These are phyloP conservation scores for Coenonympha arcania DNA, from an alignment of 2,888 invertebrate species.

Conservation along the genomic window DNA sequence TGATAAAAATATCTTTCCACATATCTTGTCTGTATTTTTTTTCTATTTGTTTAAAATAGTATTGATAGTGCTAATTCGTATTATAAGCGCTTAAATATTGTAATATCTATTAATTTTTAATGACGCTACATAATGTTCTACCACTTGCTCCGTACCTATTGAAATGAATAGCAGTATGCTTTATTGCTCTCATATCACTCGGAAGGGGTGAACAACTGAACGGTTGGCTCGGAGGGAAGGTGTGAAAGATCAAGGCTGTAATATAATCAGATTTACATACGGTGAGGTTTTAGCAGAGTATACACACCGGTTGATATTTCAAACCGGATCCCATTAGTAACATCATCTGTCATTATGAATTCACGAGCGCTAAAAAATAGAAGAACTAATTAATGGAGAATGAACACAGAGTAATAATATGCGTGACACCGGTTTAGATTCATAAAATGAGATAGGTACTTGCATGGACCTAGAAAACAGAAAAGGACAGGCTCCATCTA, in stretches of 20 bases:
- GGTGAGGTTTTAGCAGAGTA: conserved; percentile 42
- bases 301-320: conserved; percentile 63
- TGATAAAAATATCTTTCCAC: too few relatives aligned
- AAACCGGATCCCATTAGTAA: conserved; percentile 40
- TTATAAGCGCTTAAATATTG: too few relatives aligned
- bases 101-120: too few relatives aligned
- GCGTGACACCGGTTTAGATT: background rate
- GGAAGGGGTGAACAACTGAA: conserved; percentile 41
- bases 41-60: too few relatives aligned
- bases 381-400: conserved; percentile 7
- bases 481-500: too few relatives aligned
- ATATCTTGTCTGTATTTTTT: too few relatives aligned
- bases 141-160: too few relatives aligned
- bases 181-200: conserved; percentile 21
- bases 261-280: conserved; percentile 54
- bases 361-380: conserved; percentile 29
- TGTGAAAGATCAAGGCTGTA: conserved; percentile 56
- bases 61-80: too few relatives aligned
- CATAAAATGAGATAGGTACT: background rate
- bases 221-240: conserved; percentile 48
- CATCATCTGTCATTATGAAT: conserved; percentile 31
- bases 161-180: conserved; percentile 30
- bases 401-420: background rate
- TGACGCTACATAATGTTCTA: too few relatives aligned
- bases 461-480: too few relatives aligned